phyloP scores from a whole-genome alignment of 2,113 vertebrate species.

The Girardinichthys multiradiatus region DNA sequence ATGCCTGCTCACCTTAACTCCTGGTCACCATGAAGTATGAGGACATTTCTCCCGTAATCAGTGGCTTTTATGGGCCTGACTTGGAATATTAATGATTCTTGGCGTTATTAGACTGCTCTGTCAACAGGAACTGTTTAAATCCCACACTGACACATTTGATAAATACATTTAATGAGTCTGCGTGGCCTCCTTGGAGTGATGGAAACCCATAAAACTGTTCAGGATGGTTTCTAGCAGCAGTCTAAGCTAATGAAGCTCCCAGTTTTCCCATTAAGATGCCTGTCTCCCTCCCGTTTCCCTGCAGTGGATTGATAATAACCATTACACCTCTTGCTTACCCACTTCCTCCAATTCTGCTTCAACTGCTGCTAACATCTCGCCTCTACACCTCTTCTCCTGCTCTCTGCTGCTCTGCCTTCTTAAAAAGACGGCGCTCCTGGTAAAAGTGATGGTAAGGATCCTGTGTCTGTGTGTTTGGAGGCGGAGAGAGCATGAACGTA shows the following conservation, averaged over 20 bases:
- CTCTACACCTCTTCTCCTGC: conserved; percentile 85
- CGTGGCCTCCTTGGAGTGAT: background rate
- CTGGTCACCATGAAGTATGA: conserved; percentile 19
- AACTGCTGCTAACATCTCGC: conserved; percentile 24
- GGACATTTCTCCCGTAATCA: conserved; percentile 42
- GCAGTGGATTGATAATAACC: background rate
- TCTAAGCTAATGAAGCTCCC: background rate
- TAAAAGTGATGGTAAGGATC: conserved; percentile 96
- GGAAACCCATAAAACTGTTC: background rate
- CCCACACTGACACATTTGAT: conserved; percentile 25
- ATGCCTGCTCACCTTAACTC: too few relatives aligned
- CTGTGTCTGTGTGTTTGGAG: conserved; percentile 82
- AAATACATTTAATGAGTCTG: conserved; percentile 19
- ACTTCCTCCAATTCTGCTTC: too few relatives aligned
- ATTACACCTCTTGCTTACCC: conserved; percentile 32
- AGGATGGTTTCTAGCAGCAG: too few relatives aligned
- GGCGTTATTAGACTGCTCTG: conserved; percentile 66
- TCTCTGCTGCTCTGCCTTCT: conserved; percentile 82
- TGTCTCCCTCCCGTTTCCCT: background rate
- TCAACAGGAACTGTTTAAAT: conserved; percentile 62
- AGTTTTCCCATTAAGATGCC: conserved; percentile 3
- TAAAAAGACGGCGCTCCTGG: conserved; percentile 95
- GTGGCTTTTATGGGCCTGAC: conserved; percentile 66
- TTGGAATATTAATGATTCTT: conserved; percentile 50
- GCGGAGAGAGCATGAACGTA: conserved; percentile 61